Evolutionary conservation across 1,140 invertebrate genomes (phyloP).

Genomic region (Ceratitis capitata): DNA sequence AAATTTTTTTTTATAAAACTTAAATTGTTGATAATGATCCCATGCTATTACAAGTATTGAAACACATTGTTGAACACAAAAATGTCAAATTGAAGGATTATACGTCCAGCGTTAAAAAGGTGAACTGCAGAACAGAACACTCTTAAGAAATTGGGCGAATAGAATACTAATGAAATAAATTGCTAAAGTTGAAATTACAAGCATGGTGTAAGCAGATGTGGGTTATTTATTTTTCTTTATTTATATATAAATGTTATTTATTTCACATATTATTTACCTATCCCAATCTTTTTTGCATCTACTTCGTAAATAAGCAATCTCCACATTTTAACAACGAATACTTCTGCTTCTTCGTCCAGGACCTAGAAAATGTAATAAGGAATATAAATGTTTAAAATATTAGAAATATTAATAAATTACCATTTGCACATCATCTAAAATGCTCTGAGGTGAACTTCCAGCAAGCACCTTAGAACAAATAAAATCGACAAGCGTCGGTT

Average conservation of each 20-base stretch:
- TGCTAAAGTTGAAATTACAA: too few relatives aligned
- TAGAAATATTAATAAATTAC: conserved; percentile 67
- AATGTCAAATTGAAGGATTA: too few relatives aligned
- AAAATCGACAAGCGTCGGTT: conserved; percentile 98
- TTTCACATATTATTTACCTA: conserved; percentile 72
- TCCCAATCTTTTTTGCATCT: conserved; percentile 94
- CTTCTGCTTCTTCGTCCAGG: conserved; percentile 98
- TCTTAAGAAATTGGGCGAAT: too few relatives aligned
- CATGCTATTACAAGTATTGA: too few relatives aligned
- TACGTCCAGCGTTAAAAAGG: too few relatives aligned
- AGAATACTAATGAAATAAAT: too few relatives aligned
- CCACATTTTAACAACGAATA: conserved; percentile 99
- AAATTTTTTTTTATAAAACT: too few relatives aligned
- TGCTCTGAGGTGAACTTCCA: conserved; percentile 89
- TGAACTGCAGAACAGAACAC: too few relatives aligned
- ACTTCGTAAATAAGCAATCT: conserved; percentile 98
- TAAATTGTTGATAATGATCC: too few relatives aligned
- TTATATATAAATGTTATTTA: conserved; percentile 27
- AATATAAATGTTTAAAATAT: not conserved
- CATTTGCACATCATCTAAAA: conserved; percentile 98
- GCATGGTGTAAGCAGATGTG: too few relatives aligned
- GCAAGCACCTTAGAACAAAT: conserved; percentile 98
- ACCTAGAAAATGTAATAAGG: conserved; percentile 72
- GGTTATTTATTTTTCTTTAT: conserved; percentile 16
- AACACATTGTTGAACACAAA: too few relatives aligned